Conservation (phyloP, 1,140 invertebrate genomes). For the Wiebesia pumilae region DNA sequence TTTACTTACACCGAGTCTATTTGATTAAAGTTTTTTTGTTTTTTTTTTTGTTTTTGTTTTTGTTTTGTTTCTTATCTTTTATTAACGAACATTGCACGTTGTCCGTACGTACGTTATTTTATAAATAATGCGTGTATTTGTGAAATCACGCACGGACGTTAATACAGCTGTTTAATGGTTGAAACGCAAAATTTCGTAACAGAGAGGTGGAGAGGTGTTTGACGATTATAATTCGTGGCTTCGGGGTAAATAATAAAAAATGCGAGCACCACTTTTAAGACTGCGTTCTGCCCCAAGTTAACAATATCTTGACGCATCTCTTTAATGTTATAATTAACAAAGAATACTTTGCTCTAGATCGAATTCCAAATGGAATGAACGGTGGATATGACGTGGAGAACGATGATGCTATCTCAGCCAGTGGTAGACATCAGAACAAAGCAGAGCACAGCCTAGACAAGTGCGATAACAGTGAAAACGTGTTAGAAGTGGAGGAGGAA, state of each 20-base stretch:
- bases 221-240: not conserved
- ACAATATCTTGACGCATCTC: not conserved
- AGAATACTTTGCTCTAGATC: not conserved
- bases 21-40: too few species aligned
- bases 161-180: not conserved
- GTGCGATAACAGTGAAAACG: conserved; percentile 2
- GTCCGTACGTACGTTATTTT: not conserved
- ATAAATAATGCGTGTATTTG: not conserved
- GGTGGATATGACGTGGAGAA: conserved; percentile 67
- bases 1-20: too few species aligned
- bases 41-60: too few species aligned
- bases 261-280: not conserved
- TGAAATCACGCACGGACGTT: not conserved
- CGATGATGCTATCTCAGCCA: conserved; percentile 63
- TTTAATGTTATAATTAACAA: not conserved
- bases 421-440: conserved; percentile 35
- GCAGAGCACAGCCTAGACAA: conserved; percentile 42
- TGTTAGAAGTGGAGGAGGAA: not conserved
- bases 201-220: not conserved
- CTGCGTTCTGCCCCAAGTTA: not conserved
- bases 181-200: not conserved
- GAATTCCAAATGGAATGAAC: conserved; percentile 70
- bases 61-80: not conserved
- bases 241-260: not conserved
- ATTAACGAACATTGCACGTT: not conserved